Evolutionary conservation across 1,140 invertebrate species (phyloP).

Genomic region (Notospermus geniculatus): DNA sequence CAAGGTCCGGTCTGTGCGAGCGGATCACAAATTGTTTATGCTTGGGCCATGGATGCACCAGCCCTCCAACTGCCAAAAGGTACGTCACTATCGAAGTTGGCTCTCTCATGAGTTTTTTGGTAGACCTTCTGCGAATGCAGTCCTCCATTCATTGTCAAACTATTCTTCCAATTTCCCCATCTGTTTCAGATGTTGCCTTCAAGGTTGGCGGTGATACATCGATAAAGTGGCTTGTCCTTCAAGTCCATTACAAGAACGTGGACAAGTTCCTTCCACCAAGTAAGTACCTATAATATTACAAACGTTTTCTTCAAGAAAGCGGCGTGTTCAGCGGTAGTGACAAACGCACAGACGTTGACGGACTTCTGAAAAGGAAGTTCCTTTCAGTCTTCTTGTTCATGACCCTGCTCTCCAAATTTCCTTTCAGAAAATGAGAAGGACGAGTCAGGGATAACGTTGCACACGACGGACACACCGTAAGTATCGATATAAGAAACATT

Average conservation of each 20-base stretch:
- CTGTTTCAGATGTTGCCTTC: constrained; percentile 61
- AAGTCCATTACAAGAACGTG: constrained; percentile 77
- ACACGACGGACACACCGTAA: constrained; percentile 33
- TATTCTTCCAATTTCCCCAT: constrained; percentile 6
- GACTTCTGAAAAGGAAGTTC: too few relatives aligned
- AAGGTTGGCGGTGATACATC: constrained; percentile 59
- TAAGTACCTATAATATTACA: too few relatives aligned
- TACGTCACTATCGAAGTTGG: constrained; percentile 5
- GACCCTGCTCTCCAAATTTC: too few relatives aligned
- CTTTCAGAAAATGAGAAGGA: constrained; percentile 31
- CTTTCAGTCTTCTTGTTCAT: too few relatives aligned
- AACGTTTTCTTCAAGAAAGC: too few relatives aligned
- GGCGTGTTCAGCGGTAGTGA: too few relatives aligned
- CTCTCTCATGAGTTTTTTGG: too few relatives aligned
- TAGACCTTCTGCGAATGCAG: not conserved
- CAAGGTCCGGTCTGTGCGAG: constrained; percentile 33
- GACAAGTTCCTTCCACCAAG: constrained; percentile 1
- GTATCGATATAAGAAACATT: too few relatives aligned
- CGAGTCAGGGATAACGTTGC: constrained; percentile 32
- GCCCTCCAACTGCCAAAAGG: constrained; percentile 77
- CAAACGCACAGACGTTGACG: too few relatives aligned
- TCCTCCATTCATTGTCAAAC: not conserved
- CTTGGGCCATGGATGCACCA: constrained; percentile 95
- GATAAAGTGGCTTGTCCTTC: constrained; percentile 67
- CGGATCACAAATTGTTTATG: constrained; percentile 75